phyloP scores from a whole-genome alignment of 1,140 invertebrate species.

The Streblospio benedicti region DNA sequence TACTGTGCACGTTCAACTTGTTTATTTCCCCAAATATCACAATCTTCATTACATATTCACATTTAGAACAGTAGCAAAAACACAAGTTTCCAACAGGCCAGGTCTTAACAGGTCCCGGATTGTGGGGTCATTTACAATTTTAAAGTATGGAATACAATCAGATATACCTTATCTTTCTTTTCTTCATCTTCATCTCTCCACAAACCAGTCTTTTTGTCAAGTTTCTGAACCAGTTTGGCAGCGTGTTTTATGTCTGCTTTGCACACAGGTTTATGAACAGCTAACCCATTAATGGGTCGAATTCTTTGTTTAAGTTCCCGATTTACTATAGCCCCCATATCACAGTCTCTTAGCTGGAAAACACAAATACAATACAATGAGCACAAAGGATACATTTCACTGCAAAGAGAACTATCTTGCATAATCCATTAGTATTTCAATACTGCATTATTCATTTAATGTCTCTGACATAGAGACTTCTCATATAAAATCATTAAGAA shows the following conservation, averaged over 20 bases:
- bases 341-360: constrained; percentile 72
- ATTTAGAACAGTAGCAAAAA: too few relatives aligned
- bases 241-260: constrained; percentile 85
- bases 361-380: constrained; percentile 7
- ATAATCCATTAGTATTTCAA: neutral
- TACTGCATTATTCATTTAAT: neutral
- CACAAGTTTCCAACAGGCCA: too few relatives aligned
- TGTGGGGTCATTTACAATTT: too few relatives aligned
- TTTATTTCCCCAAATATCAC: too few relatives aligned
- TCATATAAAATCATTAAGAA: constrained; percentile 11
- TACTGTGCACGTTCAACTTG: neutral
- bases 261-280: constrained; percentile 76
- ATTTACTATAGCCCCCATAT: constrained; percentile 89
- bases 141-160: too few relatives aligned
- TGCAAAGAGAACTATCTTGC: neutral
- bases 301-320: constrained; percentile 85
- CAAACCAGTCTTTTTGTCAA: constrained; percentile 74
- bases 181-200: constrained; percentile 58
- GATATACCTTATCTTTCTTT: constrained; percentile 37
- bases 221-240: constrained; percentile 87
- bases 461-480: neutral
- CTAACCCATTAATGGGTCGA: constrained; percentile 83
- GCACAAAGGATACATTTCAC: neutral
- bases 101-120: too few relatives aligned
- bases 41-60: too few relatives aligned